phyloP scores from a whole-genome alignment of 2,113 vertebrate genomes.

The Suricata suricatta region DNA sequence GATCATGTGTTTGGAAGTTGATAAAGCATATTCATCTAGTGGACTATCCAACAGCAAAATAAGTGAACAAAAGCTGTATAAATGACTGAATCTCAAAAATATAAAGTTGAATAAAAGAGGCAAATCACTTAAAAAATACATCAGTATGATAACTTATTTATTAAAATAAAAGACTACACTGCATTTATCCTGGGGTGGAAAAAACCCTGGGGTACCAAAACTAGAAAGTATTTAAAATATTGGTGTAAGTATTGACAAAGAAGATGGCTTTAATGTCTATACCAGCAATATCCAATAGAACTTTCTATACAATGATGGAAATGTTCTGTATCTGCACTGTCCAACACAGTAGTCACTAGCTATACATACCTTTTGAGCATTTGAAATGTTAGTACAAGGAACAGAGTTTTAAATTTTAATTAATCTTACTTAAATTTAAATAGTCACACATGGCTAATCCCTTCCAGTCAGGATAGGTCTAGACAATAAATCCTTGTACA shows the following conservation, averaged over 20 bases:
- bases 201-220: neutral
- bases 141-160: neutral
- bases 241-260: neutral
- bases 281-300: neutral
- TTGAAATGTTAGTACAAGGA: neutral
- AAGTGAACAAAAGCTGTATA: neutral
- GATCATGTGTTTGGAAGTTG: neutral
- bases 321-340: neutral
- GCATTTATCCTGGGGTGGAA: neutral
- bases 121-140: neutral
- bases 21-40: neutral
- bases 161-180: slow-evolving; percentile 5
- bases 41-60: neutral
- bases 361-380: neutral
- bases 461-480: neutral
- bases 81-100: neutral
- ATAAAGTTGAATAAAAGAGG: neutral
- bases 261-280: neutral
- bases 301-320: neutral
- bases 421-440: slow-evolving; percentile 28
- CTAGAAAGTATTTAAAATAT: slow-evolving; percentile 11
- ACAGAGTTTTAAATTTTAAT: slow-evolving; percentile 18
- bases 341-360: neutral
- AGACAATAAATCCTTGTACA: slow-evolving; percentile 25
- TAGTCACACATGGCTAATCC: neutral